Evolutionary conservation across 2,888 invertebrate genomes (phyloP).

Genomic region (Brenthis ino): DNA sequence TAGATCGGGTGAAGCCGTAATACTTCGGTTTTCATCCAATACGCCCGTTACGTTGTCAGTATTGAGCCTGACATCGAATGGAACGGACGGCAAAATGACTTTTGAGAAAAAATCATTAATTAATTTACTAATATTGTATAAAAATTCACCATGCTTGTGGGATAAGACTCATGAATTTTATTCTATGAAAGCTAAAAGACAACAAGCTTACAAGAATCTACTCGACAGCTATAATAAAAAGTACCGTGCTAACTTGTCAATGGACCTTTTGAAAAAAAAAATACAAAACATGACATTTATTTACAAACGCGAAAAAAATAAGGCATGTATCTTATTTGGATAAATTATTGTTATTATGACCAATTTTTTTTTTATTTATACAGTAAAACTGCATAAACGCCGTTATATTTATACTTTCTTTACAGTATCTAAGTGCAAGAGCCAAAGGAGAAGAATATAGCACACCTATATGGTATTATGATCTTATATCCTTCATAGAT

Average conservation of each 20-base stretch:
- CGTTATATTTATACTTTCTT: background rate
- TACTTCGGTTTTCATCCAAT: background rate
- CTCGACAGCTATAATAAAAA: too few species aligned
- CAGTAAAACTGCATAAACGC: background rate
- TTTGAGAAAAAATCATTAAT: too few species aligned
- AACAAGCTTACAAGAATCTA: too few species aligned
- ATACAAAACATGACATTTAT: conserved; percentile 43
- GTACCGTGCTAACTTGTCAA: too few species aligned
- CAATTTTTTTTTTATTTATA: background rate
- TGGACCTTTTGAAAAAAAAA: background rate
- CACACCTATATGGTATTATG: conserved; percentile 50
- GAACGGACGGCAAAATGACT: too few species aligned
- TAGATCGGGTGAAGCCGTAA: conserved; percentile 13
- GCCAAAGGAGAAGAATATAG: conserved; percentile 30
- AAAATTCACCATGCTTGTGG: too few species aligned
- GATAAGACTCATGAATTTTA: too few species aligned
- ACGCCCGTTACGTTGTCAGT: background rate
- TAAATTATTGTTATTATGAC: background rate
- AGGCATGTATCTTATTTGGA: conserved; percentile 27
- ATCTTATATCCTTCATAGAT: conserved; percentile 37
- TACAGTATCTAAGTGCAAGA: conserved; percentile 38
- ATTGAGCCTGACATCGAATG: too few species aligned
- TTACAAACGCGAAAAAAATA: conserved; percentile 42
- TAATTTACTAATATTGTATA: too few species aligned
- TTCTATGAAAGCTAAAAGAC: too few species aligned